Base-by-base conservation (phyloP, 2,113 vertebrate species). In the Aldabrachelys gigantea region DNA sequence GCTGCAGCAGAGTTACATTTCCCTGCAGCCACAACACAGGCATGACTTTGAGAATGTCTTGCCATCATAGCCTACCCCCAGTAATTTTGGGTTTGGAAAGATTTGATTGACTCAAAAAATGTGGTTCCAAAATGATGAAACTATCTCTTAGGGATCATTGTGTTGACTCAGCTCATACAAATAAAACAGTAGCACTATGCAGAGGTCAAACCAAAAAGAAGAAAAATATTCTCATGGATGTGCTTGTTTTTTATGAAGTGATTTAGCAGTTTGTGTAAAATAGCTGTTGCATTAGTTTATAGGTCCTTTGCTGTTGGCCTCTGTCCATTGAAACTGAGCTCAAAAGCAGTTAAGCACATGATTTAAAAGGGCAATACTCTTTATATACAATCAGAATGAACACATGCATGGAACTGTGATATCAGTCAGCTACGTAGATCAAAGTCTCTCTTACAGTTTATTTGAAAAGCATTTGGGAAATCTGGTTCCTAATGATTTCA, bases 391-490 rank as follows among this genome's bases (percentile, higher is more conserved):
- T 91, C 93, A 82, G 29, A 81, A 88, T 76, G 54, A 84, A 94
- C 50, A 47, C 62, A 86, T 44, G 29, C 53, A 84, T 84, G 9
- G 41, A 50, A 88, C 75, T 89, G 72, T 94, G 93, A 89, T 78
- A 89, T 17, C 16, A 85, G 90, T 94, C 90, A 93, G 78, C 92
- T 91, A 87, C 91, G 82, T 75, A 94, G 97, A 97, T 98, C 96
- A 98, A 98, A 98, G 97, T 80, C 75, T 92, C 25, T 94, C 82
- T 53, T 87, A 93, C 75, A 95, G 95, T 93, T 97, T 97, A 92
- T 97, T 96, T 96, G 95, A 97, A 97, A 97, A 97, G 35, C 87
- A 85, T 75, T 97, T 92, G 91, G 83, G 89, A 92, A 96, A 97
- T 97, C 93, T 95, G 89, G 79, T 84, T 97, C 83, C 84, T 97